phyloP scores from a whole-genome alignment of 2,113 vertebrate species.

The Rhabdornis inornatus region DNA sequence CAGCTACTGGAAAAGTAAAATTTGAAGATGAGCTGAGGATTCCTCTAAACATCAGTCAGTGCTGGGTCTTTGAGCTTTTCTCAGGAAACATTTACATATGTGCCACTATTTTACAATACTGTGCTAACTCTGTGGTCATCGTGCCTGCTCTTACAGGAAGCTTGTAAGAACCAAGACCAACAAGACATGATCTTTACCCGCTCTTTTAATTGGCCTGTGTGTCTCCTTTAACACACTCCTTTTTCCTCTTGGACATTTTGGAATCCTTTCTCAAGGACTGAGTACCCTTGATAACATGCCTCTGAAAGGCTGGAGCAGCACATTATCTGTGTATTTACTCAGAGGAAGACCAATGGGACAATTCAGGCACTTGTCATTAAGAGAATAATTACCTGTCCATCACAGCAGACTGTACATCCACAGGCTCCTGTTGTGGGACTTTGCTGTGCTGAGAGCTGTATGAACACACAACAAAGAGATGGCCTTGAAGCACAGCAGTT shows the following conservation, averaged over 20 bases:
- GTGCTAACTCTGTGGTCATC: not conserved
- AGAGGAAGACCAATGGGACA: not conserved
- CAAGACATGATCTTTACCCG: not conserved
- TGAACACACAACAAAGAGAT: not conserved
- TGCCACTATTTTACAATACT: not conserved
- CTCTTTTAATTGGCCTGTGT: not conserved
- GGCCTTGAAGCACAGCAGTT: not conserved
- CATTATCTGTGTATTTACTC: not conserved
- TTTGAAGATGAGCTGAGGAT: not conserved
- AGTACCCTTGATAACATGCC: not conserved
- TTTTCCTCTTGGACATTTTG: not conserved
- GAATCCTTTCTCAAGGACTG: not conserved
- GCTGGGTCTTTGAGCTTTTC: not conserved
- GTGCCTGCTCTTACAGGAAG: not conserved
- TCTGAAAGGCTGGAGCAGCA: not conserved
- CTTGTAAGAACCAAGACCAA: not conserved
- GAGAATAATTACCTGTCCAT: not conserved
- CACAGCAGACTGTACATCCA: not conserved
- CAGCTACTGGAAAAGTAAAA: not conserved
- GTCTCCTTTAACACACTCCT: not conserved
- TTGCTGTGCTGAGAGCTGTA: not conserved
- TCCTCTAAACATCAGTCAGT: not conserved
- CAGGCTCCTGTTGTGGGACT: not conserved
- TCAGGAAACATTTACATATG: not conserved
- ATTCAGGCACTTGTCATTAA: not conserved